Conservation (phyloP, 2,888 invertebrate species). For the Lithophane leautieri region DNA sequence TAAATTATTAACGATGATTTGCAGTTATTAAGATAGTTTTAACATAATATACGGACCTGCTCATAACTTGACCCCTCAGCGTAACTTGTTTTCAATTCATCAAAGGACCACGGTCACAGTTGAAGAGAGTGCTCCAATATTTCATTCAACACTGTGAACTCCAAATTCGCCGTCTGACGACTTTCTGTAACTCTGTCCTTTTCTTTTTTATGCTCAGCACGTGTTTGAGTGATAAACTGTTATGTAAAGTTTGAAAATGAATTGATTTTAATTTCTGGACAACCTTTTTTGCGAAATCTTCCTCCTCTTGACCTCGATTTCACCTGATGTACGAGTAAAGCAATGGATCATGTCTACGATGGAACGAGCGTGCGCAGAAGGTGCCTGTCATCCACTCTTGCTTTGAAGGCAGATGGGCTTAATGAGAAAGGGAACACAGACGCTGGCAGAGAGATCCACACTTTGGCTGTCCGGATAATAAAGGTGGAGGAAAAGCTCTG, state of each 20-base stretch:
- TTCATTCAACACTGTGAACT: slow-evolving; percentile 65
- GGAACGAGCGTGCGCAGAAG: neutral
- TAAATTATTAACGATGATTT: neutral
- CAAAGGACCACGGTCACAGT: slow-evolving; percentile 73
- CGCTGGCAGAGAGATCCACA: neutral
- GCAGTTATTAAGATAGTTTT: neutral
- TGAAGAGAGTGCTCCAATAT: slow-evolving; percentile 69
- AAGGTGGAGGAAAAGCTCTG: too few species aligned
- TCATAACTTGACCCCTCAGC: slow-evolving; percentile 57
- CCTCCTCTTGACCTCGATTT: neutral
- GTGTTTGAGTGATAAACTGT: slow-evolving; percentile 17
- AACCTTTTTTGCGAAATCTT: neutral
- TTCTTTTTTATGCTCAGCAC: slow-evolving; percentile 25
- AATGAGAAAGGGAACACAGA: neutral
- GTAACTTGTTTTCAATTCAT: slow-evolving; percentile 78
- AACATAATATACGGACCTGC: neutral
- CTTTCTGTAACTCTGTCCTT: slow-evolving; percentile 32
- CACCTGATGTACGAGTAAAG: too few species aligned
- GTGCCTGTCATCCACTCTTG: neutral
- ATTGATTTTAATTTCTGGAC: neutral
- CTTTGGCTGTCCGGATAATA: neutral
- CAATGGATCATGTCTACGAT: neutral
- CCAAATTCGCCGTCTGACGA: slow-evolving; percentile 57
- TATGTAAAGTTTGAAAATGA: slow-evolving; percentile 1
- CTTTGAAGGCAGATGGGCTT: too few species aligned